Evolutionary conservation across 2,113 vertebrate species (phyloP).

Genomic region (Elachura formosa): DNA sequence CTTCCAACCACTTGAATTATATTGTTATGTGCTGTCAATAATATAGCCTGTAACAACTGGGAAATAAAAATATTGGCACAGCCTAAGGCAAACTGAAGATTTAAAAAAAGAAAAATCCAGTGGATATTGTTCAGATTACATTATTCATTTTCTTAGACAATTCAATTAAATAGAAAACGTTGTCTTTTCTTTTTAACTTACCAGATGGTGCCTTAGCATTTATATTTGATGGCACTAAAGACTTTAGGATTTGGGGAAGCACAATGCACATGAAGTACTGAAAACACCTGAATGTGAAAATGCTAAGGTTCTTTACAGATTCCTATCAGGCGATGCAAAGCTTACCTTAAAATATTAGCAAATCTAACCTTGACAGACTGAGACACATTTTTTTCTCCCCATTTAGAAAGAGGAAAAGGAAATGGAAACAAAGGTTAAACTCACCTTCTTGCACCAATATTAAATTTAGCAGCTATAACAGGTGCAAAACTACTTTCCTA

Average conservation of each 20-base stretch:
- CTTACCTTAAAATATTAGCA: not conserved
- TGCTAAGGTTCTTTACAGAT: not conserved
- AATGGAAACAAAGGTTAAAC: not conserved
- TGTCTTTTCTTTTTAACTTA: constrained; percentile 4
- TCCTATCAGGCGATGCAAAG: not conserved
- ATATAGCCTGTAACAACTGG: not conserved
- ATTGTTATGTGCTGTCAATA: constrained; percentile 24
- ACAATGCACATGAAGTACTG: not conserved
- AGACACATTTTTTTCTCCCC: not conserved
- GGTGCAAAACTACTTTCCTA: not conserved
- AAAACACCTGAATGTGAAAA: not conserved
- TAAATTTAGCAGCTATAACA: not conserved
- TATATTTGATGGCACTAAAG: not conserved
- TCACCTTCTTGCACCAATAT: not conserved
- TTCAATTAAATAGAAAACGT: not conserved
- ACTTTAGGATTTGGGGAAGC: not conserved
- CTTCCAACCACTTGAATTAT: not conserved
- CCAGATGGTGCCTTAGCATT: not conserved
- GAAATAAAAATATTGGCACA: constrained; percentile 15
- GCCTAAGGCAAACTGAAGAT: not conserved
- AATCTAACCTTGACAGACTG: not conserved
- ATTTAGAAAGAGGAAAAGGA: not conserved
- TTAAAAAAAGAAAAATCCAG: not conserved
- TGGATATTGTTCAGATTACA: not conserved
- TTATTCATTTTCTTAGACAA: constrained; percentile 5